These are phyloP conservation scores for Pelodytes ibericus DNA, from an alignment of 2,797 vertebrate genomes.

Conservation along the genomic window DNA sequence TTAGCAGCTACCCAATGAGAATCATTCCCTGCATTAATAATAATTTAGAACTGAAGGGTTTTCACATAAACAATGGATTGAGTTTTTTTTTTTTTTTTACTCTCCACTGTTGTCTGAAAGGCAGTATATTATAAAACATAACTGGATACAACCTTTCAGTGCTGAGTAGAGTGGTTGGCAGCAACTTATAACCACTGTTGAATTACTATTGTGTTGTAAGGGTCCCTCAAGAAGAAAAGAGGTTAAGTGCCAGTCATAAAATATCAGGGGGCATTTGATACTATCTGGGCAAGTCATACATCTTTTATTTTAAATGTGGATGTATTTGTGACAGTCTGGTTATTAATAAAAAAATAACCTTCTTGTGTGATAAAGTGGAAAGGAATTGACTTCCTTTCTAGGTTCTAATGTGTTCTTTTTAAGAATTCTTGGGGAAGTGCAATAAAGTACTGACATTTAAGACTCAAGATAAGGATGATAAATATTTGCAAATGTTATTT, in stretches of 20 bases:
- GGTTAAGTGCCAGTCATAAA: slow-evolving; percentile 5
- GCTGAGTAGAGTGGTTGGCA: not conserved
- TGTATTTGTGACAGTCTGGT: not conserved
- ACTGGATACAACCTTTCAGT: not conserved
- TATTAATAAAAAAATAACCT: not conserved
- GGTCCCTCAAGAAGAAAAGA: not conserved
- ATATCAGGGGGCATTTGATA: not conserved
- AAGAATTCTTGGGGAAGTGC: slow-evolving; percentile 8
- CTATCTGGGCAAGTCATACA: not conserved
- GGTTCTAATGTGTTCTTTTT: not conserved
- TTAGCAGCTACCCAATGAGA: too few species aligned
- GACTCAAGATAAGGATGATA: slow-evolving; percentile 26
- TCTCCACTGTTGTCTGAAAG: too few species aligned
- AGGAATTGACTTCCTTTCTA: not conserved
- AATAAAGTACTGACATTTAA: slow-evolving; percentile 33
- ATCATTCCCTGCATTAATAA: too few species aligned
- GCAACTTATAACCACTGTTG: not conserved
- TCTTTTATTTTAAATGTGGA: not conserved
- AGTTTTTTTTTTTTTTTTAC: too few species aligned
- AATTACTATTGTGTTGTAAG: not conserved
- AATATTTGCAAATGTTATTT: slow-evolving; percentile 25
- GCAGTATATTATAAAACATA: too few species aligned
- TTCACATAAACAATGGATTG: too few species aligned
- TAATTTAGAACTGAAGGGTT: too few species aligned
- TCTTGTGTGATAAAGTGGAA: not conserved